Evolutionary conservation across 2,113 vertebrate genomes (phyloP), one percentile per base, ranked within the genome.

Genomic region (Rhodinocichla rosea): DNA sequence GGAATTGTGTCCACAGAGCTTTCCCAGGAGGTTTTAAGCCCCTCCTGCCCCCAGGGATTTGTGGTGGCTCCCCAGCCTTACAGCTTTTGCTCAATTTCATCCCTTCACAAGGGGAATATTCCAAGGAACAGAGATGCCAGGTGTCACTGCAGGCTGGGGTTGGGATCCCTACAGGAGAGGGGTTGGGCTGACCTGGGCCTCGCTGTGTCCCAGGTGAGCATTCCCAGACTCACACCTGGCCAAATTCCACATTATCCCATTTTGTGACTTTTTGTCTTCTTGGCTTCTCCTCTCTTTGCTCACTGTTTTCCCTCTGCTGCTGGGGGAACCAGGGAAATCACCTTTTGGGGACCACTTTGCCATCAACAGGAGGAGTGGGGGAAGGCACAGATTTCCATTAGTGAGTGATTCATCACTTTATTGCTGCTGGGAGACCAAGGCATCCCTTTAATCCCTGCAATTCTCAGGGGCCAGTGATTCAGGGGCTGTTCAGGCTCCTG

Each of bases 191-290:
- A 24, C 6, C 24, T 64, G 57, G 26, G 4, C 44, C 39, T 44
- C 28, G 7, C n/a, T 10, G 22, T 22, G 23, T 26, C 49, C 63
- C 80, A 26, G 13, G 13, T 16, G 50, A 77, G 37, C 59, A 5
- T 42, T 40, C 37, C 50, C 50, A 76, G 23, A 3, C 44, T 53
- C 49, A 32, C 15, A 28, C 8, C 1, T 13, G 28, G 42, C 26
- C 40, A 49, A 7, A 52, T 28, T 10, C 3, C 11, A 0, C 6
- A 0, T 64, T 13, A 14, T 4, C 44, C 23, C 16, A 1, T 12
- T 52, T 9, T 13, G 16, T 42, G 50, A 47, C 35, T 33, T 50
- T 2, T 50, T 2, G 0, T 28, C 5, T 20, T 3, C 70, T 32
- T 19, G 32, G 7, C 17, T 22, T 65, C 16, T 10, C 37, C 12